Conservation (phyloP, 2,113 vertebrate species). For the Oncorhynchus tshawytscha region DNA sequence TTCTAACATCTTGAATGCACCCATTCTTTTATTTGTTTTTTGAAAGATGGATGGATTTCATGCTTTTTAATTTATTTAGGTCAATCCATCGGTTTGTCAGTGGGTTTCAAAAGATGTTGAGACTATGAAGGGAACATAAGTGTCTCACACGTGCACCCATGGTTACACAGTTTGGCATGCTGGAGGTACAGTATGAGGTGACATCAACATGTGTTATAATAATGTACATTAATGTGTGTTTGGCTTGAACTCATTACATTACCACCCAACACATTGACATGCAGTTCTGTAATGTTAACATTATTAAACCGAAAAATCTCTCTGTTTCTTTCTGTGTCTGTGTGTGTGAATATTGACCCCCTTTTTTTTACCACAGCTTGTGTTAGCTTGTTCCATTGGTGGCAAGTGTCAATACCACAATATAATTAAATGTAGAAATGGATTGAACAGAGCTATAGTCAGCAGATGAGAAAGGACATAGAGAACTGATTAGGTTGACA, state of each 20-base stretch:
- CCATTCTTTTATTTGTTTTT: conserved; percentile 60
- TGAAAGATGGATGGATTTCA: conserved; percentile 30
- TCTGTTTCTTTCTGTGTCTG: not conserved
- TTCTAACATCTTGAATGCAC: conserved; percentile 75
- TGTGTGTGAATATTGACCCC: not conserved
- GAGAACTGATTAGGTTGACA: too few relatives aligned
- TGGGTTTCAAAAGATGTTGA: conserved; percentile 6
- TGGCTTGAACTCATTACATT: not conserved
- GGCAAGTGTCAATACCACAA: too few relatives aligned
- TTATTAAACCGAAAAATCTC: not conserved
- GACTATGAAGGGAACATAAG: not conserved
- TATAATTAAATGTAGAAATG: too few relatives aligned
- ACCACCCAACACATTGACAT: not conserved
- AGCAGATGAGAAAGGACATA: too few relatives aligned
- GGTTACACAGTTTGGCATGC: conserved; percentile 4
- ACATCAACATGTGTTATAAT: not conserved
- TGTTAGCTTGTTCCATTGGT: too few relatives aligned
- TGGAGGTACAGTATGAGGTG: not conserved
- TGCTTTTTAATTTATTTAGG: conserved; percentile 36
- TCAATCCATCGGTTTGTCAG: conserved; percentile 26
- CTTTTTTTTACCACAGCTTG: too few relatives aligned
- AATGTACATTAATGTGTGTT: not conserved
- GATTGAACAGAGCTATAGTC: too few relatives aligned
- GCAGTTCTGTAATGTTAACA: not conserved
- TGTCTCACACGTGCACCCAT: not conserved